phyloP scores from a whole-genome alignment of 1,140 invertebrate genomes.

The Megalopta genalis region DNA sequence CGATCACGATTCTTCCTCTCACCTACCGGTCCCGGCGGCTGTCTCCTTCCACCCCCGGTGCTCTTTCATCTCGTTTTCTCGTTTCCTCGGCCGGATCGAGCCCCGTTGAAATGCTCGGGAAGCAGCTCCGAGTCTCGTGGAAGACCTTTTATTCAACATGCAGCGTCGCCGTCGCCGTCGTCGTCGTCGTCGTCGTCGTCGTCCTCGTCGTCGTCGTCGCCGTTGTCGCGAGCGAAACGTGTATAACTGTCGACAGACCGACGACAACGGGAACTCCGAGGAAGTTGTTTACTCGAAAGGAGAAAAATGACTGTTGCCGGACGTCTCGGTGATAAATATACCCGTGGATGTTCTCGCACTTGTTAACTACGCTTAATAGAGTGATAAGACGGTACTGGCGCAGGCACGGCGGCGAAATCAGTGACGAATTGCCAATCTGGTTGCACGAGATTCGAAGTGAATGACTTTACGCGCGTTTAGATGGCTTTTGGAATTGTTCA shows the following conservation, averaged over 20 bases:
- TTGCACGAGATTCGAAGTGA: too few relatives aligned
- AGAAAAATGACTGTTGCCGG: slow-evolving; percentile 7
- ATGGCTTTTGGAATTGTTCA: too few relatives aligned
- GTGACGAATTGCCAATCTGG: too few relatives aligned
- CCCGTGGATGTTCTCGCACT: neutral
- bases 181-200: too few relatives aligned
- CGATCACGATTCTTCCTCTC: slow-evolving; percentile 54
- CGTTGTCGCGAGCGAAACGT: slow-evolving; percentile 6
- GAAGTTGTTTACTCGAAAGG: slow-evolving; percentile 13
- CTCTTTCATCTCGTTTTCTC: neutral
- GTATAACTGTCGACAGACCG: slow-evolving; percentile 20
- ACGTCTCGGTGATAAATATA: slow-evolving; percentile 25
- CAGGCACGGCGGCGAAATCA: too few relatives aligned
- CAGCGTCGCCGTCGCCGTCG: neutral
- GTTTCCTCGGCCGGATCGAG: neutral
- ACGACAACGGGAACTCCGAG: neutral
- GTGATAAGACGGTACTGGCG: neutral
- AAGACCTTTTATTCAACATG: slow-evolving; percentile 37
- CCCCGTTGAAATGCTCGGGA: slow-evolving; percentile 30
- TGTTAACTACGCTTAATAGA: slow-evolving; percentile 13
- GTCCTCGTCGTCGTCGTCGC: too few relatives aligned
- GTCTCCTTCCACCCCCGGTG: neutral
- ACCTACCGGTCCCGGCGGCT: neutral
- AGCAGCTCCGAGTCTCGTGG: slow-evolving; percentile 19
- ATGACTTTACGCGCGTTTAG: too few relatives aligned